These are phyloP conservation scores for Chrysocyon brachyurus DNA, from an alignment of 2,797 vertebrate genomes.

Conservation along the genomic window DNA sequence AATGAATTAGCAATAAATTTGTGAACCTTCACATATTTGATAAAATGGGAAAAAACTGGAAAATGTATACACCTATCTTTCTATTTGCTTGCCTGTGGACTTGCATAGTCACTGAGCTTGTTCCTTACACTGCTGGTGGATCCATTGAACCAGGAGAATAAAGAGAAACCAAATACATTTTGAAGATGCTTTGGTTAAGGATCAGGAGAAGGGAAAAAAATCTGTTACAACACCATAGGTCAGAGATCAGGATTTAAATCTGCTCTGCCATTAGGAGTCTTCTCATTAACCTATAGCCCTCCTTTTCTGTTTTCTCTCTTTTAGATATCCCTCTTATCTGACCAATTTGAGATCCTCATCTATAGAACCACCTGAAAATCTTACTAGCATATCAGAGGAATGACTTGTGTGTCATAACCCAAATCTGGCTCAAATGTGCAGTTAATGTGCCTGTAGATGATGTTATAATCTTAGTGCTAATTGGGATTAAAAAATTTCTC, in stretches of 20 bases:
- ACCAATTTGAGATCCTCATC: neutral
- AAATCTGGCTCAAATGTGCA: neutral
- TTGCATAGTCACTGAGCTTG: neutral
- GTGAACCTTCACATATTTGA: neutral
- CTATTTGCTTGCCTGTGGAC: neutral
- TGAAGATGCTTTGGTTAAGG: neutral
- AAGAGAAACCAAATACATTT: neutral
- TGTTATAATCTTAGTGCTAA: neutral
- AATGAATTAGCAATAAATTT: neutral
- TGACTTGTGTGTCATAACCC: neutral
- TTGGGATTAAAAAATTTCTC: neutral
- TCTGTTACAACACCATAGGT: neutral
- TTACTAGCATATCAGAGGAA: conserved; percentile 8
- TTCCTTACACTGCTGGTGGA: neutral
- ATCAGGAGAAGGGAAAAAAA: neutral
- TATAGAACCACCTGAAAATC: neutral
- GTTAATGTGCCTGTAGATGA: neutral
- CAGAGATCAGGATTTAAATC: neutral
- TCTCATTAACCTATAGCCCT: neutral
- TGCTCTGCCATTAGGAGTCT: neutral
- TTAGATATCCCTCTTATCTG: neutral
- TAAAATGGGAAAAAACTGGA: neutral
- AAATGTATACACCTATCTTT: neutral
- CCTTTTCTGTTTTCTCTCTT: no score
- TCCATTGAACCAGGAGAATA: neutral